Evolutionary conservation across 2,888 invertebrate genomes (phyloP).

Genomic region (Tribolium freemani): DNA sequence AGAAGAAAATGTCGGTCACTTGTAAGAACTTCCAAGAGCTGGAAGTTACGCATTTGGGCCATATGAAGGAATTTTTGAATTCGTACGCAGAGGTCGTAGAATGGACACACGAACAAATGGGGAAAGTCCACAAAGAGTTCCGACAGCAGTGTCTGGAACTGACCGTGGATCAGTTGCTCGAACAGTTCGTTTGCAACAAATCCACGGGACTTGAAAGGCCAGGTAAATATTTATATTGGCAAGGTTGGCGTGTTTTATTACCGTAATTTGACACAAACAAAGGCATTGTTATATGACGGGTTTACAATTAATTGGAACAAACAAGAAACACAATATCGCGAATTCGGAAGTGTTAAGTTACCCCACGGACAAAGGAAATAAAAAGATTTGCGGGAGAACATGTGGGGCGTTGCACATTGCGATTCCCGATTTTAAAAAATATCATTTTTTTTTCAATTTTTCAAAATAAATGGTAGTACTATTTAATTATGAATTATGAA

Average conservation of each 20-base stretch:
- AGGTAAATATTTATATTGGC: conserved; percentile 71
- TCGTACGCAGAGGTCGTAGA: conserved; percentile 90
- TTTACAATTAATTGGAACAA: not conserved
- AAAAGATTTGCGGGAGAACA: no score
- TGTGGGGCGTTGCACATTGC: no score
- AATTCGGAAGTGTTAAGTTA: not conserved
- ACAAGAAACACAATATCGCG: not conserved
- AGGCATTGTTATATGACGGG: not conserved
- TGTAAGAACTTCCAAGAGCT: conserved; percentile 96
- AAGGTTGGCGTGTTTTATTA: not conserved
- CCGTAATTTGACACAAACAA: not conserved
- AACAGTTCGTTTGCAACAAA: conserved; percentile 92
- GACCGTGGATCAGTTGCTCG: conserved; percentile 92
- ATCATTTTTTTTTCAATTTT: no score
- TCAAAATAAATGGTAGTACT: no score
- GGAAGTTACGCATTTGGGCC: conserved; percentile 91
- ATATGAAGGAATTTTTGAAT: conserved; percentile 96
- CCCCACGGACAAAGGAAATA: no score
- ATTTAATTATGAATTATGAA: no score
- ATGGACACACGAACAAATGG: conserved; percentile 91
- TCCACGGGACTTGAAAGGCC: conserved; percentile 95
- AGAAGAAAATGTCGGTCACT: conserved; percentile 93
- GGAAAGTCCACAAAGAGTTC: conserved; percentile 94
- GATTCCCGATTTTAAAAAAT: no score
- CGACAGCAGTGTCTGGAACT: conserved; percentile 91